phyloP scores from a whole-genome alignment of 2,888 invertebrate species.

The Drosophila vallismaia region DNA sequence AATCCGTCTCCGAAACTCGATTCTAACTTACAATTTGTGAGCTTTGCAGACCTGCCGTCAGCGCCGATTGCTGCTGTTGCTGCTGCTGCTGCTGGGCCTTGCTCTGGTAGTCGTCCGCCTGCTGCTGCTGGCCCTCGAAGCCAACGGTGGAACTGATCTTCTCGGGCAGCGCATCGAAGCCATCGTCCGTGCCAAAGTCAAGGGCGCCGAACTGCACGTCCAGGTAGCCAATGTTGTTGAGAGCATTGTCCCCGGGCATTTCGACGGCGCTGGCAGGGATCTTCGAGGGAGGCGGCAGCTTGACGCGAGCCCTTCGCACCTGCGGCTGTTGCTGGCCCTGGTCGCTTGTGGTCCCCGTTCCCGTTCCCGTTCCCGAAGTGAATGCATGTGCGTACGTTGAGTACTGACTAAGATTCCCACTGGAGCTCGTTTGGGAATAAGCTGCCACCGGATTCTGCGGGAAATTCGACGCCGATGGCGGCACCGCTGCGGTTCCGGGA shows the following conservation, averaged over 20 bases:
- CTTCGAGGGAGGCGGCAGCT: conserved; percentile 94
- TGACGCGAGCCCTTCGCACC: conserved; percentile 87
- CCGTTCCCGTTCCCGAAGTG: conserved; percentile 60
- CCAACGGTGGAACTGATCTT: conserved; percentile 82
- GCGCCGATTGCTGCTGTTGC: conserved; percentile 68
- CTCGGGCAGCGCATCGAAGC: conserved; percentile 83
- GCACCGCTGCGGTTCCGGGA: conserved; percentile 58
- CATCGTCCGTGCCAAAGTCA: conserved; percentile 87
- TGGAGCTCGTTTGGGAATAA: conserved; percentile 51
- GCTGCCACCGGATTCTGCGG: conserved; percentile 42
- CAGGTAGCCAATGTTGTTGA: conserved; percentile 89
- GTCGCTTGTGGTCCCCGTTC: conserved; percentile 11
- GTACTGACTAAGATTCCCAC: conserved; percentile 73
- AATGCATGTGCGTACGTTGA: conserved; percentile 83
- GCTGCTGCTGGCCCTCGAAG: conserved; percentile 81
- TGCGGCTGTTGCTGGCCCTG: conserved; percentile 80
- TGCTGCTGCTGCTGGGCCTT: conserved; percentile 81
- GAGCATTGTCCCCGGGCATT: conserved; percentile 94
- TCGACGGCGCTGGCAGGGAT: conserved; percentile 97
- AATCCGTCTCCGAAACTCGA: too few relatives aligned
- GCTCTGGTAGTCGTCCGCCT: conserved; percentile 81
- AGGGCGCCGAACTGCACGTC: conserved; percentile 97
- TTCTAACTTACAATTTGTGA: conserved; percentile 83
- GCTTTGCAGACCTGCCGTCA: conserved; percentile 80
- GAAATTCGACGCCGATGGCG: conserved; percentile 54